These are phyloP conservation scores for Mythimna vitellina DNA, from an alignment of 2,888 invertebrate species.

Conservation along the genomic window DNA sequence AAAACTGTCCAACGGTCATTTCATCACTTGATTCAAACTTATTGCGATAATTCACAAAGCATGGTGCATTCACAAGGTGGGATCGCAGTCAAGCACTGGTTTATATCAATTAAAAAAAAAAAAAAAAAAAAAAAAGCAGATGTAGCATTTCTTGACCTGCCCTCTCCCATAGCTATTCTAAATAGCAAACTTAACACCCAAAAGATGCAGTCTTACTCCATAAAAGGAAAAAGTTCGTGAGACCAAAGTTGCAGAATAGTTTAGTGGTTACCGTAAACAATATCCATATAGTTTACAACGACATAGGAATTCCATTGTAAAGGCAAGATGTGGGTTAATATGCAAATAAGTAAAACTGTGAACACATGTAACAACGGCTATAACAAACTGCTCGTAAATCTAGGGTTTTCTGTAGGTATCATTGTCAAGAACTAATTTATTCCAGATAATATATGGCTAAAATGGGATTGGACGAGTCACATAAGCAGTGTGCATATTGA, in stretches of 20 bases:
- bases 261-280: conserved; percentile 46
- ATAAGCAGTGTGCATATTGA: too few species aligned
- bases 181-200: conserved; percentile 14
- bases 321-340: conserved; percentile 58
- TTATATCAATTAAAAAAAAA: too few species aligned
- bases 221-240: conserved; percentile 60
- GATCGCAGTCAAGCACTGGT: too few species aligned
- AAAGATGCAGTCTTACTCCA: conserved; percentile 33
- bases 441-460: not conserved
- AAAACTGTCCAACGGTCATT: not conserved
- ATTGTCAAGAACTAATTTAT: conserved; percentile 8
- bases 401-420: conserved; percentile 28
- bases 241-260: conserved; percentile 34
- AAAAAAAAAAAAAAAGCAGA: too few species aligned
- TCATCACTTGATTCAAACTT: not conserved
- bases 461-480: too few species aligned
- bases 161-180: conserved; percentile 3
- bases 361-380: conserved; percentile 40
- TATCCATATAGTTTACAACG: conserved; percentile 43
- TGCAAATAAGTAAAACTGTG: conserved; percentile 59
- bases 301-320: conserved; percentile 54
- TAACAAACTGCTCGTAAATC: conserved; percentile 39
- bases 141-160: not conserved
- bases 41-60: not conserved
- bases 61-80: too few species aligned